Conservation (phyloP, 2,888 invertebrate species). For the Chaitophorus viminalis region DNA sequence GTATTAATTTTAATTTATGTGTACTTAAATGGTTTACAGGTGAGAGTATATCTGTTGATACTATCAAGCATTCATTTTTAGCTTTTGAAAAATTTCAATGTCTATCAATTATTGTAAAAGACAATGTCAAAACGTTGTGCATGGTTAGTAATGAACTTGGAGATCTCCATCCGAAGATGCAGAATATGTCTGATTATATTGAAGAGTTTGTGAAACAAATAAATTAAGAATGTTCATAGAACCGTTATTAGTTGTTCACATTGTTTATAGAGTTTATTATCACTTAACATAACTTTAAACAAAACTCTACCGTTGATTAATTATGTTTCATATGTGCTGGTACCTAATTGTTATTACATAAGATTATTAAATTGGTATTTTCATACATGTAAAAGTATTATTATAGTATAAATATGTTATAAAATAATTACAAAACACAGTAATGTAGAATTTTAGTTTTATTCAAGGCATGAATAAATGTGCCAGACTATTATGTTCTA, state of each 20-base stretch:
- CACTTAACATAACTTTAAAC: not conserved
- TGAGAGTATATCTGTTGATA: slow-evolving; percentile 52
- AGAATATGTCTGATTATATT: slow-evolving; percentile 12
- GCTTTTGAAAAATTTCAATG: slow-evolving; percentile 42
- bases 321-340: not conserved
- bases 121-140: slow-evolving; percentile 28
- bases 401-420: not conserved
- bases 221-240: not conserved
- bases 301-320: not conserved
- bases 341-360: not conserved
- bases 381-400: slow-evolving; percentile 8
- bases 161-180: not conserved
- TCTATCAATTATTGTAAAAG: slow-evolving; percentile 7
- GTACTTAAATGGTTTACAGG: slow-evolving; percentile 12
- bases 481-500: not conserved
- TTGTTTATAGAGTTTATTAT: not conserved
- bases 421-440: not conserved
- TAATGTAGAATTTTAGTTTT: not conserved
- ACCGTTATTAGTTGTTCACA: too few relatives aligned
- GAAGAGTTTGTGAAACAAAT: slow-evolving; percentile 34
- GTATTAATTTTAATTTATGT: slow-evolving; percentile 2
- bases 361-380: not conserved
- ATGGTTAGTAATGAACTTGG: not conserved
- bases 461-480: not conserved
- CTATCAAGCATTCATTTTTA: slow-evolving; percentile 56